phyloP scores from a whole-genome alignment of 2,888 invertebrate genomes.

The Cabera pusaria region DNA sequence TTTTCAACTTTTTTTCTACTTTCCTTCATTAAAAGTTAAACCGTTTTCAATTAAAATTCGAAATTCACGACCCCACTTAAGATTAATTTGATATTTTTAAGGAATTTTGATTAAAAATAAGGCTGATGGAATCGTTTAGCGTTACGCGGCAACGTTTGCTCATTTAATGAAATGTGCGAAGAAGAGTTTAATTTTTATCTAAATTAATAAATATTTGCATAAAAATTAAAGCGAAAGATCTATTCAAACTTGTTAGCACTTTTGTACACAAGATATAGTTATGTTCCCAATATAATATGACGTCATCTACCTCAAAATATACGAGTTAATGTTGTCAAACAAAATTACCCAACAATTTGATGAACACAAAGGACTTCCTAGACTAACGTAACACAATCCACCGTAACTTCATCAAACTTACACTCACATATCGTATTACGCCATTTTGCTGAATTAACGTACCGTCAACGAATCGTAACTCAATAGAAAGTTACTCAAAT shows the following conservation, averaged over 20 bases:
- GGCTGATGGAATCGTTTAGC: slow-evolving; percentile 24
- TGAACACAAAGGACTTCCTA: too few species aligned
- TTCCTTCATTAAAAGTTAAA: slow-evolving; percentile 64
- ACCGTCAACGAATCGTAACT: neutral
- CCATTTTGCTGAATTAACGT: neutral
- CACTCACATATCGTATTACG: neutral
- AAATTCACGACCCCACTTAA: slow-evolving; percentile 34
- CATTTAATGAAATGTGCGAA: slow-evolving; percentile 5
- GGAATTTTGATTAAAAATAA: slow-evolving; percentile 30
- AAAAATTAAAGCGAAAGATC: too few species aligned
- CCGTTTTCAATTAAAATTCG: slow-evolving; percentile 62
- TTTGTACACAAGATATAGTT: too few species aligned
- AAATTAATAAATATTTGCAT: too few species aligned
- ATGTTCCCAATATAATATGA: too few species aligned
- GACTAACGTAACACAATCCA: neutral
- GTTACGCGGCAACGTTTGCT: slow-evolving; percentile 15
- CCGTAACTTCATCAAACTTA: slow-evolving; percentile 1
- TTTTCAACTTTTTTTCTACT: slow-evolving; percentile 51
- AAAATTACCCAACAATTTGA: too few species aligned
- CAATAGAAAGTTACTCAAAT: slow-evolving; percentile 1
- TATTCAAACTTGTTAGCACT: too few species aligned
- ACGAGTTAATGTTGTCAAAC: too few species aligned
- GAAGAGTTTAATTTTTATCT: too few species aligned
- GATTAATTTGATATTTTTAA: slow-evolving; percentile 33
- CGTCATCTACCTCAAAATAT: too few species aligned